phyloP scores from a whole-genome alignment of 2,888 invertebrate species.

The Uloborus plumipes region DNA sequence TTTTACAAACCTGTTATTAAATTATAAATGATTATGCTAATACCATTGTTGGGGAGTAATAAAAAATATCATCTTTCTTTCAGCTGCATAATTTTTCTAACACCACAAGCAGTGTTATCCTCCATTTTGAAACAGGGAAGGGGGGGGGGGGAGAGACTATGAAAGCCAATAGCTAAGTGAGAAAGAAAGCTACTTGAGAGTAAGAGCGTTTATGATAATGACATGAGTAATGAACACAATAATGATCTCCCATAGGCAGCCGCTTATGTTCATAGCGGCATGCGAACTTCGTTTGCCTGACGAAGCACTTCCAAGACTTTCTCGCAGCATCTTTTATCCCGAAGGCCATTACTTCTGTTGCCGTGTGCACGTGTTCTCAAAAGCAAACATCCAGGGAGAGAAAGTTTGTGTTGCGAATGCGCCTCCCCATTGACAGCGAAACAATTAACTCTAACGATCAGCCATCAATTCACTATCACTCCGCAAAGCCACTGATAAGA shows the following conservation, averaged over 20 bases:
- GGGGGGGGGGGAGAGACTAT: too few relatives aligned
- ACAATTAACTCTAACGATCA: constrained; percentile 60
- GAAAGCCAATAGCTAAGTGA: too few relatives aligned
- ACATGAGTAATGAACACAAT: constrained; percentile 46
- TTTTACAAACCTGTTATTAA: too few relatives aligned
- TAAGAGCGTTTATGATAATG: constrained; percentile 19
- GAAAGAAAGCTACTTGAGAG: too few relatives aligned
- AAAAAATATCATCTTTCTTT: too few relatives aligned
- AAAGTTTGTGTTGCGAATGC: constrained; percentile 29
- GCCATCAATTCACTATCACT: constrained; percentile 50
- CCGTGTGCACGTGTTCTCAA: constrained; percentile 38
- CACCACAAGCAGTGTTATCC: too few relatives aligned
- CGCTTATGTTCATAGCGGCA: constrained; percentile 16
- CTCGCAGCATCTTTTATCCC: constrained; percentile 24
- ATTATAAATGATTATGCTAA: too few relatives aligned
- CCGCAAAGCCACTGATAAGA: constrained; percentile 14
- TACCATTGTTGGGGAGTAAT: too few relatives aligned
- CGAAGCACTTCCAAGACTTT: constrained; percentile 32
- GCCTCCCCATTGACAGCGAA: constrained; percentile 46
- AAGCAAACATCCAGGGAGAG: constrained; percentile 48
- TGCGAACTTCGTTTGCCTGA: constrained; percentile 31
- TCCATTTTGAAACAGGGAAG: too few relatives aligned
- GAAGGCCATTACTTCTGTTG: constrained; percentile 27
- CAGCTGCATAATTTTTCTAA: too few relatives aligned
- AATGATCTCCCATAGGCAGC: constrained; percentile 30